Evolutionary conservation across 1,140 invertebrate genomes (phyloP), one percentile per base, ranked within the genome.

Genomic region (Apocrypta bakeri): DNA sequence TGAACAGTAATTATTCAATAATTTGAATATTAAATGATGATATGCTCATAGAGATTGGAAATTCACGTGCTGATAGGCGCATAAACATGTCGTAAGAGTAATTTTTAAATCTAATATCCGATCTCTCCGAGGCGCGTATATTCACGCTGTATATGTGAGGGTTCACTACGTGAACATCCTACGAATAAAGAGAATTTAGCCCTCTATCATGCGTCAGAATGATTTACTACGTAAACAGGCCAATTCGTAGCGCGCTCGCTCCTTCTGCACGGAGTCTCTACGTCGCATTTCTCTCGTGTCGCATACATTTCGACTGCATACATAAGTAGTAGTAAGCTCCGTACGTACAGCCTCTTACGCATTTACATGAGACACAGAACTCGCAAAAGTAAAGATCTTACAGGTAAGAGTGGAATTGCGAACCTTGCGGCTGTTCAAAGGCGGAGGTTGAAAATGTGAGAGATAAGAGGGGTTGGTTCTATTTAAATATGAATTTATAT

Each of bases 191-290:
- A 21, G 33, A 40, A 37, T 78, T 42, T 69, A 40, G 24, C 66
- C 24, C 64, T 68, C 11, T 48, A 25, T 40, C 25, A 14, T 48
- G 25, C 3, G 17, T 24, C 17, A 69, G 40, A 25, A 31, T 69
- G 24, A 79, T 79, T 79, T 69, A 79, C 64, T 69, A 66, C 56
- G 37, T 42, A 79, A 79, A 79, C 76, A 69, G 66, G 14, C 33
- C 64, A 25, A 48, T 21, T 27, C 42, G 48, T 61, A 27, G 33
- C 14, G 14, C 21, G 48, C 21, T 7, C 2, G 1, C 48, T 56
- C 48, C 21, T 2, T 56, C 48, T 56, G 17, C 48, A 56, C 33
- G 33, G n/a, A n/a, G 40, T 42, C 11, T 48, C 42, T 48, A 12
- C 42, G 42, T 48, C 48, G 17, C 17, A 21, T 56, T n/a, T 56